phyloP scores from a whole-genome alignment of 2,113 vertebrate genomes.

The Actinemys pallida region DNA sequence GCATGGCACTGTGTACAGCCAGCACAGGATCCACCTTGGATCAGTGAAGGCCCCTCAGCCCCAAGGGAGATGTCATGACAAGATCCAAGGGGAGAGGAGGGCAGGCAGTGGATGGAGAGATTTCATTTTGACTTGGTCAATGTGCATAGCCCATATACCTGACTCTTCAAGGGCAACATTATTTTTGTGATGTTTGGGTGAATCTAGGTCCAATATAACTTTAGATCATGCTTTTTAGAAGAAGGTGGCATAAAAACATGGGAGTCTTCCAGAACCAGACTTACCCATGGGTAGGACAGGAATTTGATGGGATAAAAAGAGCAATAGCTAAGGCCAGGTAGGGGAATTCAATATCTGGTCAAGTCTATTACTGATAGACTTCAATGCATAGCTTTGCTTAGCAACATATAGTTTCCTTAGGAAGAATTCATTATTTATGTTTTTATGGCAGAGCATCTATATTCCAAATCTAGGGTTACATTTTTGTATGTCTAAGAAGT shows the following conservation, averaged over 20 bases:
- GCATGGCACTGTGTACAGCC: neutral
- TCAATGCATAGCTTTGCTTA: constrained; percentile 22
- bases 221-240: neutral
- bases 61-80: neutral
- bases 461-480: constrained; percentile 44
- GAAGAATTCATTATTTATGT: constrained; percentile 18
- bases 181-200: neutral
- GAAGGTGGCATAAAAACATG: neutral
- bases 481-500: constrained; percentile 24
- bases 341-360: constrained; percentile 57
- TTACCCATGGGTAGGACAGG: neutral
- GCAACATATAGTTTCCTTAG: neutral
- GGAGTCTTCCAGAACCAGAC: neutral
- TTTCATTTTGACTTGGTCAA: neutral
- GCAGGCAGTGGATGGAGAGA: neutral
- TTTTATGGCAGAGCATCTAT: constrained; percentile 2
- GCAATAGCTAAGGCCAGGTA: neutral
- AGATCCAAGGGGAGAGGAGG: neutral
- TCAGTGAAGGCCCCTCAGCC: neutral
- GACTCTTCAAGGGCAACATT: neutral
- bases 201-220: neutral
- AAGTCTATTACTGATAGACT: constrained; percentile 55
- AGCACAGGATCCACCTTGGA: neutral
- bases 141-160: neutral
- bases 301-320: neutral